Base-by-base conservation (phyloP, 2,797 vertebrate species). In the Tragopan temminckii region DNA sequence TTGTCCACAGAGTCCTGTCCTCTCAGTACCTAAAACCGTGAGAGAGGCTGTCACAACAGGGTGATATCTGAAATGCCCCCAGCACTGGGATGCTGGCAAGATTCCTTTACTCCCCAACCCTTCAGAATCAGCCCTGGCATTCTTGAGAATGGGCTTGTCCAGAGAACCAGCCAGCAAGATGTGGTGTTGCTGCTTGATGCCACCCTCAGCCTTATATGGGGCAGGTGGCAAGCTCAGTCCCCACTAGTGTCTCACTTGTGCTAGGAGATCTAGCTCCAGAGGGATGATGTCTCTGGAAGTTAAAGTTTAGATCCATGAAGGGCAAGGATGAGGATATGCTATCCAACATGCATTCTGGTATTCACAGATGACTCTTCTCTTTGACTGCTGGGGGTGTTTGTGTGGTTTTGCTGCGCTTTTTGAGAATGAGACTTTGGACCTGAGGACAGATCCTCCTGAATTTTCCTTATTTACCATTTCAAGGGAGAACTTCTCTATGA, bases 131-230 rank as follows among this genome's bases (percentile, higher is more conserved):
- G 18, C 46, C n/a, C 38, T 13, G 2, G 5, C 25, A 15, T 52
- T 85, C 82, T 24, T 62, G 36, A 80, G 29, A 74, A 67, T 24
- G 6, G 35, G 31, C 0, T 3, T 77, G 29, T 10, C 38, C 42
- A 27, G n/a, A n/a, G 25, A 20, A 27, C 12, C 6, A 35, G 5
- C 5, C 71, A 59, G n/a, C 29, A 58, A 58, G 23, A 70, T 25
- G 17, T n/a, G 6, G 29, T 23, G 9, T 33, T 80, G 9, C 18
- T 80, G 40, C 46, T 48, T 31, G 15, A 9, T 89, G 33, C 38
- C 31, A 43, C 19, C 25, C 14, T 36, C 0, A 0, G 21, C 33
- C 62, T 63, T 33, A 1, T 4, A 14, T 2, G 5, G 19, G 12
- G 4, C 17, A 23, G 25, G 4, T 10, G 40, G 11, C 25, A 72